Conservation (phyloP, 2,888 invertebrate species). For the Xestia rhomboidea region DNA sequence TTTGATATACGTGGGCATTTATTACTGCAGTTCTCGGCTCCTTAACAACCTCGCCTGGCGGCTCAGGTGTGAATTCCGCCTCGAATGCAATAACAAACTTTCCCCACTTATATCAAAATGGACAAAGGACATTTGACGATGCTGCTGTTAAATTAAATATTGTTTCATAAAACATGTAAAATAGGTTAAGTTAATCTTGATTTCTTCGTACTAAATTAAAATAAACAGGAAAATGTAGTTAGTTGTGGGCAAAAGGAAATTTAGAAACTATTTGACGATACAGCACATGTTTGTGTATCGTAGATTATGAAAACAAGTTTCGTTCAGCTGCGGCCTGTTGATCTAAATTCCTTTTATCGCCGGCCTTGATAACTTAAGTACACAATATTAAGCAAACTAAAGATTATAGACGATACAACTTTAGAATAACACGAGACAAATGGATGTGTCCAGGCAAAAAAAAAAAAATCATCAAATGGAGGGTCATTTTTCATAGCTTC, state of each 20-base stretch:
- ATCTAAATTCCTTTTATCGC: slow-evolving; percentile 38
- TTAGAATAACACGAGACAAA: background rate
- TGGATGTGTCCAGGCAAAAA: background rate
- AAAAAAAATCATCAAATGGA: background rate
- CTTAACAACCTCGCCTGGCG: too few relatives aligned
- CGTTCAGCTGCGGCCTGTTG: slow-evolving; percentile 18
- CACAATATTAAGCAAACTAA: slow-evolving; percentile 17
- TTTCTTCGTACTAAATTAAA: background rate
- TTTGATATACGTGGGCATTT: too few relatives aligned
- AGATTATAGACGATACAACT: background rate
- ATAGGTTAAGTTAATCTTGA: background rate
- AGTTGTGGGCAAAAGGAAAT: background rate
- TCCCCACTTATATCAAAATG: too few relatives aligned
- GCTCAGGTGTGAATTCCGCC: too few relatives aligned
- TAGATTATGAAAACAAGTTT: slow-evolving; percentile 12
- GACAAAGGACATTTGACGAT: background rate
- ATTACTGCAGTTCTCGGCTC: too few relatives aligned
- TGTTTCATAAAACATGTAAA: background rate
- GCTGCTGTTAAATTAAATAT: background rate
- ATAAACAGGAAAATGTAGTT: background rate
- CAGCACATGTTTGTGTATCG: too few relatives aligned
- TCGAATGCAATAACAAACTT: too few relatives aligned
- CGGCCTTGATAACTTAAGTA: slow-evolving; percentile 38
- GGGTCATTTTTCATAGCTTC: background rate
- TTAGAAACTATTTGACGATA: background rate